Evolutionary conservation across 2,888 invertebrate species (phyloP), one percentile per base, ranked within the genome.

Genomic region (Brenthis hecate): DNA sequence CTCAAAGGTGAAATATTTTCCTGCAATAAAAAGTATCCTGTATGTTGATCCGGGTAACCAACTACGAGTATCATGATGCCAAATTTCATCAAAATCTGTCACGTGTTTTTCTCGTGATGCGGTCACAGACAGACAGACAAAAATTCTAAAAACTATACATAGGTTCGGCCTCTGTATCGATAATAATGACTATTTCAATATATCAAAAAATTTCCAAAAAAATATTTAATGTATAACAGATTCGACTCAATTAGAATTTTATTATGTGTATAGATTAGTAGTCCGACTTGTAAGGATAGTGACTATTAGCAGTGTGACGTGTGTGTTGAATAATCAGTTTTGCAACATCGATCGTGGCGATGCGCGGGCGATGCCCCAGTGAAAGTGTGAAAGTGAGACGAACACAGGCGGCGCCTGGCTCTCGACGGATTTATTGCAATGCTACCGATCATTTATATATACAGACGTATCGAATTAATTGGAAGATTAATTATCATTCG

Each of bases 301-400:
- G 3, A 36, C 56, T 43, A 43, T 43, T 43, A 60, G 16, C 32
- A 56, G 28, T 36, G 16, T 69, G 74, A 73, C 72, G 75, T 82
- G 74, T 76, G 80, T 81, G 85, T 90, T 89, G 83, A 85, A 86
- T 88, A 90, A 90, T 88, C 85, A 81, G 83, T 89, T 88, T 88
- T 86, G 89, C 89, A 89, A 85, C 82, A 80, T 82, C 78, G 72
- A 76, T 76, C 73, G 78, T 78, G 77, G 79, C 77, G 76, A 77
- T 80, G 77, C 73, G 75, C 79, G 82, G 88, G 84, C 91, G 92
- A 86, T 89, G 91, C 82, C 89, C 89, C 81, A 92, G 92, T 91
- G 92, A 92, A 92, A 92, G 92, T 92, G 92, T 89, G 92, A 92
- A 92, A 92, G 92, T 92, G 92, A 92, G 85, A 85, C 89, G 87